Conservation (phyloP, 1,140 invertebrate genomes). For the Pomacea maculata region DNA sequence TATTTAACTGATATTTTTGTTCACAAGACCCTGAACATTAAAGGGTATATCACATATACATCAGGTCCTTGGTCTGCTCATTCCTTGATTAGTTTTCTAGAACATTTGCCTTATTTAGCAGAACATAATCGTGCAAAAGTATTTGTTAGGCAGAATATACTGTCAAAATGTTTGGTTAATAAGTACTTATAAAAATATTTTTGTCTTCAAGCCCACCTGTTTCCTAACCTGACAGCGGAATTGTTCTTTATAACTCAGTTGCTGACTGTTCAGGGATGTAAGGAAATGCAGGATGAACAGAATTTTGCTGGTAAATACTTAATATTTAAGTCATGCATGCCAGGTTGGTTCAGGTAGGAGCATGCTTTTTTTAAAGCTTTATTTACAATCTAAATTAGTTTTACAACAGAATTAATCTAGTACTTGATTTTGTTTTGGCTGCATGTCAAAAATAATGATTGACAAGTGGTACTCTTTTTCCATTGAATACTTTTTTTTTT, state of each 20-base stretch:
- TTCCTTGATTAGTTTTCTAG: constrained; percentile 10
- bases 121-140: not conserved
- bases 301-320: not conserved
- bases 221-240: constrained; percentile 71
- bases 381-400: too few species aligned
- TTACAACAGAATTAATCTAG: not conserved
- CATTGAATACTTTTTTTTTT: too few species aligned
- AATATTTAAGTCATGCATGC: not conserved
- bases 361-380: not conserved
- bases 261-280: constrained; percentile 59
- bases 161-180: too few species aligned
- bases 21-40: too few species aligned
- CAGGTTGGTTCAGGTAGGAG: not conserved
- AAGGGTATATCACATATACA: not conserved
- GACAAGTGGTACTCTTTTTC: too few species aligned
- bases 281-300: constrained; percentile 17
- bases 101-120: not conserved
- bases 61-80: not conserved
- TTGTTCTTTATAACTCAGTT: constrained; percentile 72
- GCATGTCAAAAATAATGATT: too few species aligned
- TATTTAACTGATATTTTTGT: not conserved
- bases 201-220: constrained; percentile 63
- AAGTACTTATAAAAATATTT: not conserved
- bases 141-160: not conserved
- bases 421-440: not conserved